Evolutionary conservation across 2,888 invertebrate species (phyloP).

Genomic region (Callyntrura sp.): DNA sequence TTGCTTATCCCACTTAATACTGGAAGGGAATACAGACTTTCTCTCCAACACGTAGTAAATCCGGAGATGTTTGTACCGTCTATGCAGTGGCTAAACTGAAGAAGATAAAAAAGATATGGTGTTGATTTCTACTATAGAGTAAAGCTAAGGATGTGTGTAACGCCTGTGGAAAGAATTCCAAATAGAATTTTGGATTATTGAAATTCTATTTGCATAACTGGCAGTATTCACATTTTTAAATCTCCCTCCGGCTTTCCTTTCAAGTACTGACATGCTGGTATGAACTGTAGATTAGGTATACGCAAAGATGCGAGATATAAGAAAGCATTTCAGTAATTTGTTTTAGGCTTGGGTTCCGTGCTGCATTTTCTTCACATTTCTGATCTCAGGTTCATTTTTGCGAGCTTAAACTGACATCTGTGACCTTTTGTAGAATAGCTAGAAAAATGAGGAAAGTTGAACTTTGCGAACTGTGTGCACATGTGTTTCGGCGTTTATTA

Average conservation of each 20-base stretch:
- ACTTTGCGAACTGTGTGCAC: not conserved
- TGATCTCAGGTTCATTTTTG: not conserved
- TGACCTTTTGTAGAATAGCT: not conserved
- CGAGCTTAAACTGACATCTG: slow-evolving; percentile 3
- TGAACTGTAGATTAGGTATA: not conserved
- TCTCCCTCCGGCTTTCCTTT: not conserved
- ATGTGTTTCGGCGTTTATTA: not conserved
- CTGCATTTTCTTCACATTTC: not conserved
- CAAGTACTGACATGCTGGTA: not conserved
- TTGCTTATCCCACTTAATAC: too few relatives aligned
- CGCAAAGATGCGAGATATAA: not conserved
- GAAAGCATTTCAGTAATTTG: too few relatives aligned
- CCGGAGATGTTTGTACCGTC: too few relatives aligned
- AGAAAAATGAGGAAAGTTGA: not conserved
- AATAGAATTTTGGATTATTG: slow-evolving; percentile 27
- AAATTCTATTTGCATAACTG: slow-evolving; percentile 49
- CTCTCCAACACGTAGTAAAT: too few relatives aligned
- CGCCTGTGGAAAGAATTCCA: slow-evolving; percentile 38
- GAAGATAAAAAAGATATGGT: too few relatives aligned
- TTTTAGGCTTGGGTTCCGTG: too few relatives aligned
- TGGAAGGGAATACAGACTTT: too few relatives aligned
- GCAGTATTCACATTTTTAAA: slow-evolving; percentile 30
- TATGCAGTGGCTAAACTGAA: too few relatives aligned
- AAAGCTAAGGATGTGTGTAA: not conserved
- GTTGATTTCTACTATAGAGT: not conserved